Evolutionary conservation across 1,140 invertebrate species (phyloP), one percentile per base, ranked within the genome.

Genomic region (Riptortus pedestris): DNA sequence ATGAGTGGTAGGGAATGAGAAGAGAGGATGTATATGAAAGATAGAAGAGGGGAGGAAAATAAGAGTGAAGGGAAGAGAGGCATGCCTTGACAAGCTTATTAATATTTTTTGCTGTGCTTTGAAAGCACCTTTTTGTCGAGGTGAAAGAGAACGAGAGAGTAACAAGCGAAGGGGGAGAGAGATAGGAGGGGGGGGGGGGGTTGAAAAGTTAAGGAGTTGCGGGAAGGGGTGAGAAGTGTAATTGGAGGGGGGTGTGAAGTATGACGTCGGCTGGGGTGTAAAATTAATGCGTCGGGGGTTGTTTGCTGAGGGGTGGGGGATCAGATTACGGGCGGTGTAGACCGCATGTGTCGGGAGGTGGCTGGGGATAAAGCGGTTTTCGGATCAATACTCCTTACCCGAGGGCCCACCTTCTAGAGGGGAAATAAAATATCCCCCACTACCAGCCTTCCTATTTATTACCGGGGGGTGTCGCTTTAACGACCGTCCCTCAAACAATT

Each of bases 221-320:
- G 22, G 45, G 45, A 22, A 4, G 45, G n/a, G 22, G 45, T n/a
- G 45, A 47, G 45, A 22, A 47, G 45, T 47, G 45, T 47, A 47
- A 47, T 47, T 47, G 45, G 45, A 22, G 45, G 45, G 22, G 45
- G 45, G 45, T 47, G 45, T 47, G 45, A 47, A 47, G 45, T 47
- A 47, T 47, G 45, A 47, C 45, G 45, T 47, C 45, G 45, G 45
- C 12, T 22, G 45, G 45, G 45, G 45, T 47, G 45, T 57, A 57
- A 57, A 57, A 24, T 55, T 48, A 60, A 24, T 24, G 67, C 62
- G 33, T 45, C 47, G 51, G 70, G 63, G 52, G 48, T 70, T 69
- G 67, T 64, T 67, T 65, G 61, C 66, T 59, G 73, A 75, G 79
- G 78, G 47, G 31, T 78, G 79, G 77, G 78, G 73, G 71, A 60